Conservation (phyloP, 2,113 vertebrate species). For the Mustela nigripes region DNA sequence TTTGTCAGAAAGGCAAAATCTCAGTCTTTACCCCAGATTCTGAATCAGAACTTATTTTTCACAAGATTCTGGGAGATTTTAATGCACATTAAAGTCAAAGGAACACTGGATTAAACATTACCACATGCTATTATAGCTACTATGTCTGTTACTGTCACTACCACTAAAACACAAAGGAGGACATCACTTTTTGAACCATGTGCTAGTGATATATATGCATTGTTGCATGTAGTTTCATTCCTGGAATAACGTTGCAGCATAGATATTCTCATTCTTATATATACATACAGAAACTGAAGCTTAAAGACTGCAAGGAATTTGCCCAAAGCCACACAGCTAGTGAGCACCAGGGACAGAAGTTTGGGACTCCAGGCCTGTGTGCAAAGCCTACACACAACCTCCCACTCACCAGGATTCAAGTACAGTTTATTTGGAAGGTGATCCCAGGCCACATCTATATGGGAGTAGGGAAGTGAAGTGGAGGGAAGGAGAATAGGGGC, state of each 20-base stretch:
- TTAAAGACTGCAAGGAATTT: neutral
- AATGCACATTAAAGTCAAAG: neutral
- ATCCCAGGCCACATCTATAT: neutral
- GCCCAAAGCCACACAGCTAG: neutral
- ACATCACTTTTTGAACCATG: neutral
- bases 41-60: neutral
- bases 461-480: neutral
- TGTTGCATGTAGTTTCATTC: neutral
- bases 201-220: neutral
- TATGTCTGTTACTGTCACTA: neutral
- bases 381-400: neutral
- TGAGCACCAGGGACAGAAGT: neutral
- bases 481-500: neutral
- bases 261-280: neutral
- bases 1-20: neutral
- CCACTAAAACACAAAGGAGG: neutral
- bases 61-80: neutral
- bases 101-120: neutral
- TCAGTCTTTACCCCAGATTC: neutral
- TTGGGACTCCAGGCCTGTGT: neutral
- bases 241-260: neutral
- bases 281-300: neutral
- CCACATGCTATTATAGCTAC: neutral
- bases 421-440: neutral
- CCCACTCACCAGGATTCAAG: neutral